Evolutionary conservation across 2,797 vertebrate genomes (phyloP).

Genomic region (Sebastolobus alascanus): DNA sequence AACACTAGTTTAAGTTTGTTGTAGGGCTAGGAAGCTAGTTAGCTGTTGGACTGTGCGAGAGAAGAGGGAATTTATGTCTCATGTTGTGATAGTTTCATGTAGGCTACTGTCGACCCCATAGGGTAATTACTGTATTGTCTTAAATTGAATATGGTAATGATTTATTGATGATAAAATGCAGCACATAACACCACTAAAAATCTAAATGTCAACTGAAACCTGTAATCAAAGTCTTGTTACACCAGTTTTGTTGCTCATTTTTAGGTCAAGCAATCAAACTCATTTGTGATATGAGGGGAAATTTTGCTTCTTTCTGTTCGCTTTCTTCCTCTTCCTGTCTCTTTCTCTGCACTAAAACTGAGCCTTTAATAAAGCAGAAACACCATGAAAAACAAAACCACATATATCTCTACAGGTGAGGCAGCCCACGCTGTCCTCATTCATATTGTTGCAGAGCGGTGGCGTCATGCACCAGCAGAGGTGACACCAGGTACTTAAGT

Average conservation of each 20-base stretch:
- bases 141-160: constrained; percentile 23
- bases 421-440: constrained; percentile 44
- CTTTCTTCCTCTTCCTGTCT: background rate
- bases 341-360: constrained; percentile 4
- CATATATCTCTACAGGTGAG: constrained; percentile 23
- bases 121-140: constrained; percentile 12
- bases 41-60: no score
- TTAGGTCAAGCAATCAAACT: background rate
- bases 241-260: background rate
- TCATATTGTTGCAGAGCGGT: constrained; percentile 69
- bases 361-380: constrained; percentile 30
- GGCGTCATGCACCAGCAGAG: constrained; percentile 74
- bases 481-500: constrained; percentile 70
- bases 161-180: constrained; percentile 32
- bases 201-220: background rate
- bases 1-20: no score
- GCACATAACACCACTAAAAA: background rate
- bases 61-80: no score
- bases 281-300: background rate
- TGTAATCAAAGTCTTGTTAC: constrained; percentile 14
- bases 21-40: no score
- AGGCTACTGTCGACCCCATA: no score
- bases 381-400: constrained; percentile 16
- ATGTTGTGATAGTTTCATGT: no score
- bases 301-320: background rate